phyloP scores from a whole-genome alignment of 2,113 vertebrate genomes.

The Otolemur garnettii region DNA sequence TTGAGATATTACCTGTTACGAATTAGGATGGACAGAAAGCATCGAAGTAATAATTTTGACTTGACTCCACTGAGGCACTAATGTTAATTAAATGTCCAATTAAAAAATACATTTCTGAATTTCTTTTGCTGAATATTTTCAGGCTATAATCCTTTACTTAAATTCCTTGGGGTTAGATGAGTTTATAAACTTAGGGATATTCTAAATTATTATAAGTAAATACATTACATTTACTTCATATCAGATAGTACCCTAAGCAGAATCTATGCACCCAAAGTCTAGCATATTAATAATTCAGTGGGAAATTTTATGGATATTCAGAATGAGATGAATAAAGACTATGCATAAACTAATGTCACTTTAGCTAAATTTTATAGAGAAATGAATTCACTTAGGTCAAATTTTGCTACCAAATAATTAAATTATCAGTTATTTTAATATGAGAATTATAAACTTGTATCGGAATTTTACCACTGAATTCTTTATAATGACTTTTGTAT shows the following conservation, averaged over 20 bases:
- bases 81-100: background rate
- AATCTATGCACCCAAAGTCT: background rate
- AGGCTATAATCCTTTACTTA: background rate
- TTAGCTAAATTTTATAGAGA: background rate
- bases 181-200: conserved; percentile 36
- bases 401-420: background rate
- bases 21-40: background rate
- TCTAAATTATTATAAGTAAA: background rate
- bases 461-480: background rate
- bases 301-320: background rate
- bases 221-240: background rate
- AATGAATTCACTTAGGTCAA: background rate
- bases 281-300: background rate
- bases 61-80: background rate
- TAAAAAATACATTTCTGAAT: background rate
- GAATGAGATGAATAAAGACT: background rate
- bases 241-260: background rate
- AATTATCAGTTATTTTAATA: background rate
- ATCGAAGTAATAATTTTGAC: background rate
- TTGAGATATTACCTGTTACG: background rate
- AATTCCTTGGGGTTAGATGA: background rate
- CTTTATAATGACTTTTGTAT: background rate
- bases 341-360: background rate
- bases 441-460: background rate
- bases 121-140: conserved; percentile 16